Evolutionary conservation across 2,888 invertebrate genomes (phyloP), one percentile per base, ranked within the genome.

Genomic region (Torymus tubicola): DNA sequence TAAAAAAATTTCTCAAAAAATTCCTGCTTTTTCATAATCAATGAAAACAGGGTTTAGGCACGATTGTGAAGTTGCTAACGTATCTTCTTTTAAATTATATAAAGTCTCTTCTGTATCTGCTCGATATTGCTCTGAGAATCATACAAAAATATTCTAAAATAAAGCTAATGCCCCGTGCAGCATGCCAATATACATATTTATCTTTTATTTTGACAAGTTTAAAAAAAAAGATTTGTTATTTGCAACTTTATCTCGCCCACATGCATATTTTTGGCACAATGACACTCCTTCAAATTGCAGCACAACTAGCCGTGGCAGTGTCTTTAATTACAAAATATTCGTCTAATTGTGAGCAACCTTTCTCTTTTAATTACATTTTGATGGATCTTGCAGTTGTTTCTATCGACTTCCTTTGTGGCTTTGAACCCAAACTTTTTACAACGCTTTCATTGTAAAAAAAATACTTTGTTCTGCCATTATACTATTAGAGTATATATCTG

Each of bases 41-140:
- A 80, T 61, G 21, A 82, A 82, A 82, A 82, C 55, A 74, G 52
- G 72, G 69, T 64, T 72, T 31, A 81, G 81, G 78, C 82, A 80
- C 80, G 60, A 82, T 82, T 61, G 74, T 82, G 71, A 77, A 69
- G 70, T 63, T 12, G 14, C 42, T 61, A 75, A 81, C 63, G 58
- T 57, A 78, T 74, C 50, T 18, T 58, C 55, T 14, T 60, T 63
- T 2, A 78, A 67, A 67, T 74, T 21, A 78, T 11, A 50, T 73
- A 50, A 60, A 78, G 16, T 65, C 13, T 24, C 24, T 65, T 42
- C 2, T 67, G 31, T 53, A 53, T 53, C 52, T 18, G 58, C 31
- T 64, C 64, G 71, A 70, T 61, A 82, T 72, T 77, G 79, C 70
- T 78, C 52, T 55, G 12, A 70, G 31, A 72, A 65, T 65, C 68